Percentiles rank a stretch among this genome's conserved stretches.
Evolutionary conservation across 2,888 invertebrate species (phyloP).

Genomic region (Calameuta pallipes): DNA sequence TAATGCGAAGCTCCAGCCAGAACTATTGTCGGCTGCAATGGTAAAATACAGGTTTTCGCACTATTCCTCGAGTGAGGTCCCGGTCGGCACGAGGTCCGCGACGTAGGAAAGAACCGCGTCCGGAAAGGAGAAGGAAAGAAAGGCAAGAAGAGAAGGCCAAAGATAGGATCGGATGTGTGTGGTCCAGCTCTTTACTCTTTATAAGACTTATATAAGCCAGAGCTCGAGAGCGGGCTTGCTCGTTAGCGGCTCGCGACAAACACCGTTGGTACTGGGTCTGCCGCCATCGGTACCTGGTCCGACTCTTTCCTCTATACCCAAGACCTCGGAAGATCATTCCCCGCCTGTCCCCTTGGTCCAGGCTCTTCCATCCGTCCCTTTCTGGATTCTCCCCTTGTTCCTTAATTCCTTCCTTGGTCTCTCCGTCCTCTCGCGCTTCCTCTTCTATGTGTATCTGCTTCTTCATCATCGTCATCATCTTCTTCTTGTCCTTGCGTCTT

Average conservation of each 20-base stretch:
- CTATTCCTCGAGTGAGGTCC: background rate
- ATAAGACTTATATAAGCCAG: slow-evolving; percentile 64
- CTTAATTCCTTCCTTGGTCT: background rate
- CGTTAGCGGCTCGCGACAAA: slow-evolving; percentile 66
- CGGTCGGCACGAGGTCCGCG: background rate
- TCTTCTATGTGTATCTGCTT: background rate
- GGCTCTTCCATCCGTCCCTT: slow-evolving; percentile 5
- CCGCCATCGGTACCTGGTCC: slow-evolving; percentile 19
- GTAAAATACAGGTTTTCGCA: slow-evolving; percentile 3
- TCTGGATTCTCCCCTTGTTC: background rate
- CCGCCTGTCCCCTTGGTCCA: slow-evolving; percentile 14
- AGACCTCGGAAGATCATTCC: slow-evolving; percentile 18
- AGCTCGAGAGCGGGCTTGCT: slow-evolving; percentile 51
- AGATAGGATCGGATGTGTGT: slow-evolving; percentile 66
- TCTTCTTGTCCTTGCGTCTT: slow-evolving; percentile 29
- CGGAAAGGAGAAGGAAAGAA: slow-evolving; percentile 30
- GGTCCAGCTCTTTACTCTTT: slow-evolving; percentile 64
- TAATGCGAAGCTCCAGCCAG: background rate
- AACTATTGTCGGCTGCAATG: background rate
- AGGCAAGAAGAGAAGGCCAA: slow-evolving; percentile 41
- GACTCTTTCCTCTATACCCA: slow-evolving; percentile 6
- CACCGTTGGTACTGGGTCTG: slow-evolving; percentile 43
- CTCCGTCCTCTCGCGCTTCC: background rate
- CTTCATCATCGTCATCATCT: slow-evolving; percentile 17
- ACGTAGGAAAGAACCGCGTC: slow-evolving; percentile 1